Percentiles rank a stretch among this genome's conserved stretches.
These are phyloP conservation scores for Axea sp. DNA, from an alignment of 2,888 invertebrate genomes.

Conservation along the genomic window DNA sequence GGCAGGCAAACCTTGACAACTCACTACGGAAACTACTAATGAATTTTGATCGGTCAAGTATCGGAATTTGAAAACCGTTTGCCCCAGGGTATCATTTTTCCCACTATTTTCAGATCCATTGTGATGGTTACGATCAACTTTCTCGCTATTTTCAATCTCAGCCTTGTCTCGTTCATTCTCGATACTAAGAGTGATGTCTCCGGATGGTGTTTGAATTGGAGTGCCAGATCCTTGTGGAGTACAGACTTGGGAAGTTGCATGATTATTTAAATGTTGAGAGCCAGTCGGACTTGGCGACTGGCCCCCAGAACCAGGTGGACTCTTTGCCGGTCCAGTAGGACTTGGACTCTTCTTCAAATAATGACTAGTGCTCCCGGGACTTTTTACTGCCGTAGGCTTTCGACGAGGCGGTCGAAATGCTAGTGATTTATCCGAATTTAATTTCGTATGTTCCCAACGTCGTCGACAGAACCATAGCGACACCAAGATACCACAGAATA, in stretches of 20 bases:
- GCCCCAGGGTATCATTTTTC: slow-evolving; percentile 86
- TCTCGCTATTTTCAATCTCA: slow-evolving; percentile 82
- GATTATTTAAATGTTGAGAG: slow-evolving; percentile 60
- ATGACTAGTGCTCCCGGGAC: slow-evolving; percentile 90
- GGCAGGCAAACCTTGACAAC: slow-evolving; percentile 93
- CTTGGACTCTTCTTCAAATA: slow-evolving; percentile 96
- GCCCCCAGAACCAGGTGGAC: slow-evolving; percentile 81
- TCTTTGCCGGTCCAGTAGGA: slow-evolving; percentile 85
- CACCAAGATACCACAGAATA: slow-evolving; percentile 83
- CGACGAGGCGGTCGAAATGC: slow-evolving; percentile 86
- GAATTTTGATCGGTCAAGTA: slow-evolving; percentile 95
- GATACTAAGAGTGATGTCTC: slow-evolving; percentile 78
- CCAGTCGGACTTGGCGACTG: slow-evolving; percentile 75
- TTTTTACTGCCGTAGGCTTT: slow-evolving; percentile 90
- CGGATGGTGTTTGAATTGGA: slow-evolving; percentile 73
- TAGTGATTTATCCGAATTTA: slow-evolving; percentile 82
- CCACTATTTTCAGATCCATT: slow-evolving; percentile 80
- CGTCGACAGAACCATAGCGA: slow-evolving; percentile 85
- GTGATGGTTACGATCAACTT: slow-evolving; percentile 76
- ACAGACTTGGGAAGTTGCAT: slow-evolving; percentile 37
- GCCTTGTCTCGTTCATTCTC: slow-evolving; percentile 82
- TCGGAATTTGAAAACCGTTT: slow-evolving; percentile 92
- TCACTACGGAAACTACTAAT: slow-evolving; percentile 93
- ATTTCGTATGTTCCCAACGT: slow-evolving; percentile 80
- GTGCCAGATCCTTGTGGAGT: slow-evolving; percentile 65